Percentiles rank a stretch among this genome's conserved stretches.
These are phyloP conservation scores for Zelleria hepariella DNA, from an alignment of 2,888 invertebrate species.

Conservation along the genomic window DNA sequence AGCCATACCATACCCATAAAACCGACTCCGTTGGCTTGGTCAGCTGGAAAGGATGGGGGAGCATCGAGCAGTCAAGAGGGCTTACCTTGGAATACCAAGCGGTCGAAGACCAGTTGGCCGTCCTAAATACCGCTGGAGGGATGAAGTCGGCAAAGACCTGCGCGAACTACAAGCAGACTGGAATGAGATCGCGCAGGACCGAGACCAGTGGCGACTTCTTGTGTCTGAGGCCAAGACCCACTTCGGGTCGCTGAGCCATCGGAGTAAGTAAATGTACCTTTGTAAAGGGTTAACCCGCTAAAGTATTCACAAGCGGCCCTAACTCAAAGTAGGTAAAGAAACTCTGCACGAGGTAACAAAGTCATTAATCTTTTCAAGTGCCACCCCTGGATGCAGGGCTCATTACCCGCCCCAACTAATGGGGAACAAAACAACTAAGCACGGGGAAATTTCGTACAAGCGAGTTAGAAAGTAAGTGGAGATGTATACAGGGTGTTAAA, in stretches of 20 bases:
- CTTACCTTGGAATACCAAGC: no score
- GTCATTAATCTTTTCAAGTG: background rate
- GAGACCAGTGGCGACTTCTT: no score
- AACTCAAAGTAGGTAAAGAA: background rate
- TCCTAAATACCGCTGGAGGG: no score
- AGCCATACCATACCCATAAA: no score
- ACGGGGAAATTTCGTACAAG: background rate
- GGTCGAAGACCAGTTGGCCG: no score
- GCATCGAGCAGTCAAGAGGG: no score
- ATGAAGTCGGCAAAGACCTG: no score
- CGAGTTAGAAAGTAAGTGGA: background rate
- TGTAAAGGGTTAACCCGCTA: background rate
- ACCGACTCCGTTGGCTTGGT: no score
- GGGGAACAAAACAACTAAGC: background rate
- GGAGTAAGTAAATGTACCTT: background rate
- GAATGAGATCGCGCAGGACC: no score
- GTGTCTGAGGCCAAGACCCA: no score
- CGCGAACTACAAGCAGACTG: no score
- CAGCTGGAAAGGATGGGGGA: no score
- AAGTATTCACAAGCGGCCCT: background rate
- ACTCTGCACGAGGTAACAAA: background rate
- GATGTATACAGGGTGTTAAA: background rate
- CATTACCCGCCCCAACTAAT: background rate
- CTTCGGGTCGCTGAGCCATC: background rate
- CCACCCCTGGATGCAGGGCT: background rate